phyloP scores from a whole-genome alignment of 2,888 invertebrate species.

The Autographa gamma region DNA sequence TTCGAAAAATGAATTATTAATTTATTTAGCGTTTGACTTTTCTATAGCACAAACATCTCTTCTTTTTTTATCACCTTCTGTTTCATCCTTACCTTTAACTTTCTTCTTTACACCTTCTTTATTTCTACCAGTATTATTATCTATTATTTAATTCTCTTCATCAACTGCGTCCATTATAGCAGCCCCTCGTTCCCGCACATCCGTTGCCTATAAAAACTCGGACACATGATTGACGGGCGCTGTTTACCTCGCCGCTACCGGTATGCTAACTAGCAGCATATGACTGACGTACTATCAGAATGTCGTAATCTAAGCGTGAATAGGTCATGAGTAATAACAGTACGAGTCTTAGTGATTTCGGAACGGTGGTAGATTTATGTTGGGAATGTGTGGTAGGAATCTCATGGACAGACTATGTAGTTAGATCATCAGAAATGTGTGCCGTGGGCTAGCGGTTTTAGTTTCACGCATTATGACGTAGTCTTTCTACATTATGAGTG shows the following conservation, averaged over 20 bases:
- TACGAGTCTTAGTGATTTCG: conserved; percentile 5
- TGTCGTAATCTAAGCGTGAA: conserved; percentile 3
- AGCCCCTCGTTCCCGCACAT: conserved; percentile 39
- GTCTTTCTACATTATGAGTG: too few relatives aligned
- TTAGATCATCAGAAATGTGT: neutral
- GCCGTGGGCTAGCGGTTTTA: neutral
- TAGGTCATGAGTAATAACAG: conserved; percentile 9
- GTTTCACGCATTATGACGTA: neutral
- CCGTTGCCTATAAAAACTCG: conserved; percentile 59
- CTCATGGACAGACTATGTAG: neutral
- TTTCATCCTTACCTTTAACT: too few relatives aligned
- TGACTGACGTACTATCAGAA: conserved; percentile 14
- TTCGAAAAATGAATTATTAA: too few relatives aligned
- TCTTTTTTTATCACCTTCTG: too few relatives aligned
- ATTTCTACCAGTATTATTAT: too few relatives aligned
- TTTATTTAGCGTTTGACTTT: too few relatives aligned
- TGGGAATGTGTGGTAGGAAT: neutral
- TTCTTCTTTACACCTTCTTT: too few relatives aligned
- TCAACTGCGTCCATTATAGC: conserved; percentile 46
- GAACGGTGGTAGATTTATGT: neutral
- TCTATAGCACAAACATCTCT: too few relatives aligned
- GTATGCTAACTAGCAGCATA: conserved; percentile 47
- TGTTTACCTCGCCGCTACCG: conserved; percentile 61
- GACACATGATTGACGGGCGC: conserved; percentile 61
- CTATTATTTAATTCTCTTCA: neutral